Base-by-base conservation (phyloP, 1,140 invertebrate genomes). In the Eurosta solidaginis region DNA sequence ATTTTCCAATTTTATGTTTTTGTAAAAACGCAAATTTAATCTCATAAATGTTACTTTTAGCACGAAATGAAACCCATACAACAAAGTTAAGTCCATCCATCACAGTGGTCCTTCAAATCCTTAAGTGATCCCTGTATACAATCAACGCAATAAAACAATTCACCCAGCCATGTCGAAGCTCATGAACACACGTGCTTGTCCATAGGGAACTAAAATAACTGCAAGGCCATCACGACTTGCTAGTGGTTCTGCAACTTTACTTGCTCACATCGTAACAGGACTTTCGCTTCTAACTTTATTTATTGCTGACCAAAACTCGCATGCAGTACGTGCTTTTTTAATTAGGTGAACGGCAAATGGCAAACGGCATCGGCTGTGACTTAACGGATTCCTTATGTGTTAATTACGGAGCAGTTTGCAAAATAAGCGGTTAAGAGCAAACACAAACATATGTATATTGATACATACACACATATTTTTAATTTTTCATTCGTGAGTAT, bases 1-100 rank as follows among this genome's bases (percentile, higher is more conserved):
- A 42, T 68, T 68, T 68, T 29, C 59, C 59, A 68, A 68, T 68
- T 68, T 68, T 12, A 68, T n/a, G 33, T 68, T 40, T 52, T 9
- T 12, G 17, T 17, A 68, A 63, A 68, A 68, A 68, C 59, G 59
- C 59, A 68, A 68, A 68, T 68, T 68, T 68, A 68, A 68, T 36
- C 59, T 68, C 59, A 68, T 68, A 68, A 68, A 68, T 68, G 59
- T 68, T 68, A 68, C 33, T 68, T 68, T 68, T 36, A 68, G 59
- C 59, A 68, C 59, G 59, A 68, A 68, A 40, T 68, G 33, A 68
- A 40, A 68, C 33, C 33, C 33, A 40, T 20, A 40, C 59, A n/a
- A n/a, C 22, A 14, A 68, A 68, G 59, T 36, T 40, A 68, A 68
- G 27, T 68, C 7, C 59, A 68, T 68, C 59, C 59, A 68, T 68